Percentiles rank a stretch among this genome's conserved stretches.
phyloP scores from a whole-genome alignment of 2,113 vertebrate species.

The Nasalis larvatus region DNA sequence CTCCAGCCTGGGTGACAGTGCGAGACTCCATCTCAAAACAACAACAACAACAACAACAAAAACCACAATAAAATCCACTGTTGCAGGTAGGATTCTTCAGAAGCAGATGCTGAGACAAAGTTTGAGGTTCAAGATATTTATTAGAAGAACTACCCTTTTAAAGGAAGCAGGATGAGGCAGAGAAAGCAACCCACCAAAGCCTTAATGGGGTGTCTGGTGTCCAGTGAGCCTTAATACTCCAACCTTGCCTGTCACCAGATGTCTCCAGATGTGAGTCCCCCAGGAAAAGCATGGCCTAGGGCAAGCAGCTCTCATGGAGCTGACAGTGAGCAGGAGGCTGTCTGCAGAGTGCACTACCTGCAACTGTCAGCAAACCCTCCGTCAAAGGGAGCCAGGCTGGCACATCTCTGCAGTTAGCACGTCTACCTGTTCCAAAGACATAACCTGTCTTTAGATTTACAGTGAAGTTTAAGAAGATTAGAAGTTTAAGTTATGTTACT shows the following conservation, averaged over 20 bases:
- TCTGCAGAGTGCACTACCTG: background rate
- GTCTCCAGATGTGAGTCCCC: background rate
- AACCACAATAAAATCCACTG: background rate
- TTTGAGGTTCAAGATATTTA: background rate
- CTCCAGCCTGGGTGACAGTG: too few relatives aligned
- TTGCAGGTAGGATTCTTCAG: background rate
- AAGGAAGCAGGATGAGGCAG: background rate
- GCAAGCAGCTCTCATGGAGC: background rate
- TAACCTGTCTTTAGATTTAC: background rate
- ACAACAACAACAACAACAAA: background rate
- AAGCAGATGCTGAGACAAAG: background rate
- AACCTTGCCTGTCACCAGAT: background rate
- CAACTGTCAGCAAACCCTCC: background rate
- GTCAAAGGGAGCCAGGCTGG: background rate
- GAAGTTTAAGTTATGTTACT: background rate
- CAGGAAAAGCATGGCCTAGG: background rate
- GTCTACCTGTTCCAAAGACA: background rate
- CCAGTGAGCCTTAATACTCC: background rate
- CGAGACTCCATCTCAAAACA: too few relatives aligned
- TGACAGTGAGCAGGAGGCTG: background rate
- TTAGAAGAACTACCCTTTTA: background rate
- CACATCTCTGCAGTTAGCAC: background rate
- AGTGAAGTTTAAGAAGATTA: background rate
- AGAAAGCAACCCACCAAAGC: background rate
- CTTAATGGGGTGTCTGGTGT: accelerated